Conservation (phyloP, 2,888 invertebrate genomes). For the Glyphotaelius pellucidus region DNA sequence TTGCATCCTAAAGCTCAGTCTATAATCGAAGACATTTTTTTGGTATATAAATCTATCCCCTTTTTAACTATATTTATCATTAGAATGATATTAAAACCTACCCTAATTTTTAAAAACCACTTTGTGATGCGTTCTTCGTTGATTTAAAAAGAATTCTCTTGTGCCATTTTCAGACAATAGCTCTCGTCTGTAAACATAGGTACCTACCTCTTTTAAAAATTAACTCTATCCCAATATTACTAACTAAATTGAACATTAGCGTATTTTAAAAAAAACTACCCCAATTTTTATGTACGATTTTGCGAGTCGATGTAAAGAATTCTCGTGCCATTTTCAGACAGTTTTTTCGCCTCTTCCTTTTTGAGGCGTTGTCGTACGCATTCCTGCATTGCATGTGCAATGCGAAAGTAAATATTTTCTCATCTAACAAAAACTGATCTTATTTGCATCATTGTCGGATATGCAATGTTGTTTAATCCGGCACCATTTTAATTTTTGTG, state of each 20-base stretch:
- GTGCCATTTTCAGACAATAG: no score
- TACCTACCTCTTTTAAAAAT: neutral
- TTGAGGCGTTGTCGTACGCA: conserved; percentile 32
- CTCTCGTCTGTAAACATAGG: no score
- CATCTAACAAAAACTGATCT: neutral
- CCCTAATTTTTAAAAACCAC: no score
- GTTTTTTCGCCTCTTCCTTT: conserved; percentile 5
- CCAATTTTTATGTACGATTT: neutral
- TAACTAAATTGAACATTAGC: neutral
- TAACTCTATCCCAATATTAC: neutral
- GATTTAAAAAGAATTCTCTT: no score
- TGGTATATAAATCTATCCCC: neutral
- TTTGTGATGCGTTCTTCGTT: no score
- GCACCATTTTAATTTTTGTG: neutral
- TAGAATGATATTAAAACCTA: no score
- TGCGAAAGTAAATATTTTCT: conserved; percentile 7
- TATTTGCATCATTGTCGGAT: neutral
- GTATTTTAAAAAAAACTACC: neutral
- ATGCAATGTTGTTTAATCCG: neutral
- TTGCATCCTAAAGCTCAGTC: conserved; percentile 30
- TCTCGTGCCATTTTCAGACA: neutral
- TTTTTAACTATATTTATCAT: no score
- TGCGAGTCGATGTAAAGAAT: neutral
- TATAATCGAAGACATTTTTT: neutral
- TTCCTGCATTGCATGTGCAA: conserved; percentile 9